Evolutionary conservation across 1,140 invertebrate genomes (phyloP), one percentile per base, ranked within the genome.

Genomic region (Aphaenogaster rudis): DNA sequence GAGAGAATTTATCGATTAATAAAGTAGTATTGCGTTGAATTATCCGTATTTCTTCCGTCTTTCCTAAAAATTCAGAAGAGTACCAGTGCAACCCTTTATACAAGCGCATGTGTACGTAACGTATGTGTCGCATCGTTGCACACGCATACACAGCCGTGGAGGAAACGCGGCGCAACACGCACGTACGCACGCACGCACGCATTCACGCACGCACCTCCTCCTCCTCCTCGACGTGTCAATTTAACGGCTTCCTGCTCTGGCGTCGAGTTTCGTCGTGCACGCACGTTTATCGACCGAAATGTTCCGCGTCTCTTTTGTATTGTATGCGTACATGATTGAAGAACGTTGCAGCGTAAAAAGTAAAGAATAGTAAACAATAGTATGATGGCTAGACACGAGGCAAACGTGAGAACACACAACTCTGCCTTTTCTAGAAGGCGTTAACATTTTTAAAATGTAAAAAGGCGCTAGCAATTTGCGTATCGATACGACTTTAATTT

Each of bases 181-280:
- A 82, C 52, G 48, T n/a, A 67, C 42, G 4, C 15, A 45, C 52
- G 42, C 48, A 63, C 78, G 33, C 48, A 36, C 48, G 39, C 9
- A 82, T 39, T 33, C 36, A 67, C 42, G 4, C 15, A 45, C 52
- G 42, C 48, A 63, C 8, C 15, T 13, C 13, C 21, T 59, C 17
- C 67, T 61, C 64, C 28, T 45, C 71, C 50, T 59, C 52, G 28
- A 77, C 69, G 79, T 84, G 86, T 84, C 84, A 86, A 86, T 86
- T 86, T 66, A 86, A 79, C 84, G 84, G 84, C 84, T 86, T 86
- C 84, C 84, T 86, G 84, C 77, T 76, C 74, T 52, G 74, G 74
- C 71, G 48, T 85, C 57, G 71, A 66, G 71, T 85, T 85, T 78
- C 82, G 74, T 50, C 21, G 59, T 78, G 72, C 72, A 78, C 72